Evolutionary conservation across 1,140 invertebrate species (phyloP), one percentile per base, ranked within the genome.

Genomic region (Dendrolimus kikuchii): DNA sequence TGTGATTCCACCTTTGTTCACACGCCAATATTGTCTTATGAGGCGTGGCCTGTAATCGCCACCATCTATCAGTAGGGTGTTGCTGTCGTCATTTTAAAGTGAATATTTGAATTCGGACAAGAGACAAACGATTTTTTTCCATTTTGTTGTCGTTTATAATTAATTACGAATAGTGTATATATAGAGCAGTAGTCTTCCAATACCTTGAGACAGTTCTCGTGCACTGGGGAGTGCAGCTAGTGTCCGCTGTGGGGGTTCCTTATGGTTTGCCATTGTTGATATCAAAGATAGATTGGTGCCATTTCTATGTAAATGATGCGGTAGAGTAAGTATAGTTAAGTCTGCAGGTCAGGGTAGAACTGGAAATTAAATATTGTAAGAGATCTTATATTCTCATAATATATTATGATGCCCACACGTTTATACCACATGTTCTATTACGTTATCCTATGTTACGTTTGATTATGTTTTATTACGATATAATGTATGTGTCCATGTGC

Each of bases 271-370:
- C 83, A 86, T 86, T 86, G 71, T 77, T 81, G 75, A 84, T 85
- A 86, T 86, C 83, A 86, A 86, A 86, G 83, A 86, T 83, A 86
- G 83, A 83, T 85, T 83, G 83, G 83, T 86, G 83, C 81, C 83
- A 86, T 86, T 83, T 83, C 77, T 79, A 75, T 82, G 77, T 86
- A 82, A 79, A 82, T 77, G 81, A 84, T 72, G 79, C 63, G 83
- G 76, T 86, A 85, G 81, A 44, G 77, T 85, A 83, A 85, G 83
- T 77, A 81, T 76, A 85, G 78, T 78, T 85, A 86, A 81, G 83
- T 82, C 81, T 82, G 81, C 80, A 69, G 83, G 83, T 83, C 83
- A 85, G 83, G 83, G 81, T 86, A 84, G 77, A 64, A 69, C 71
- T 78, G 75, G 78, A 78, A 82, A 82, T 77, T 74, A 75, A 81